Percentiles rank a stretch among this genome's conserved stretches.
Evolutionary conservation across 2,888 invertebrate species (phyloP).

Genomic region (Tipula confusa): DNA sequence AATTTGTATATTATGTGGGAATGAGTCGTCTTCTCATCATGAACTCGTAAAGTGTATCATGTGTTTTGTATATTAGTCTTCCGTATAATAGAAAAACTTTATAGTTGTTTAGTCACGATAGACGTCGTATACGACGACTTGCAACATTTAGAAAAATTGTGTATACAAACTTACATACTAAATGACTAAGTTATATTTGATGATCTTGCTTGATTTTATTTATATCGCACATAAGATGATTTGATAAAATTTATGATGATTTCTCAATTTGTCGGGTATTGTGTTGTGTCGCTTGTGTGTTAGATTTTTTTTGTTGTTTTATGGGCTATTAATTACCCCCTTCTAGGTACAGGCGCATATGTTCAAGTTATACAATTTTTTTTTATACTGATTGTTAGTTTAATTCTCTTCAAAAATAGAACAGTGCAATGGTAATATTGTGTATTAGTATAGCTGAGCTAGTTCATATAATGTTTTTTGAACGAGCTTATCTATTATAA

Average conservation of each 20-base stretch:
- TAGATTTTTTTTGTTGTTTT: not conserved
- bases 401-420: no score
- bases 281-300: not conserved
- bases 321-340: constrained; percentile 13
- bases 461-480: no score
- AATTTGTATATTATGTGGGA: not conserved
- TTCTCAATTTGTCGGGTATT: not conserved
- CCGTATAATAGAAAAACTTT: constrained; percentile 8
- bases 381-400: no score
- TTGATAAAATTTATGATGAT: not conserved
- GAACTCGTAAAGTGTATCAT: not conserved
- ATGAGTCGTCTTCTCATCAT: no score
- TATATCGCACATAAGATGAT: not conserved
- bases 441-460: no score
- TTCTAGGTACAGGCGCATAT: no score
- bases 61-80: not conserved
- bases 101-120: constrained; percentile 6
- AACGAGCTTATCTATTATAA: no score
- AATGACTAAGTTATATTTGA: not conserved
- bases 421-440: no score
- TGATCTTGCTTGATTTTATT: not conserved
- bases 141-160: no score
- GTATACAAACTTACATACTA: no score
- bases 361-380: no score
- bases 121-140: not conserved